Base-by-base conservation (phyloP, 2,888 invertebrate species). In the Drosophila pegasa region DNA sequence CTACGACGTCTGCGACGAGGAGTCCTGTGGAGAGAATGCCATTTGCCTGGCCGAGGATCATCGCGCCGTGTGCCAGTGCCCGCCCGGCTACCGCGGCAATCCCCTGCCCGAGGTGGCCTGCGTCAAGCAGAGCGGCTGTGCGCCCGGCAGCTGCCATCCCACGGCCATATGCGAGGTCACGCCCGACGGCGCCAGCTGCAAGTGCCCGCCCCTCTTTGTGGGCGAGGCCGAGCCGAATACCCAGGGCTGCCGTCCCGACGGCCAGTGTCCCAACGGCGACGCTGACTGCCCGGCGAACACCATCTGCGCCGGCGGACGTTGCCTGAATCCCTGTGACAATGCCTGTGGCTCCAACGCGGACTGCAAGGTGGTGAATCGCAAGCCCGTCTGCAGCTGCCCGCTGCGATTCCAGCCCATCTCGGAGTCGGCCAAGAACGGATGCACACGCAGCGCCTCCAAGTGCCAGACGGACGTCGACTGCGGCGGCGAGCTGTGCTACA, bases 11-110 rank as follows among this genome's bases (percentile, higher is more conserved):
- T 98, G 97, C 88, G 94, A 95, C 71, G 95, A 96, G 90, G 95
- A 96, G 78, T 95, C 96, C 2, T 98, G 98, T 87, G 97, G 98
- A 0, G 94, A 94, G 18, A 97, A 97, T 91, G 97, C 98, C 9
- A 96, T 98, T 16, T 98, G 98, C 90, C 94, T 97, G 78, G 95
- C 96, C 6, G 97, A 97, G 91, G 95, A 96, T 85, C 97, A 98
- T 89, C 95, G 95, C 89, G 94, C 95, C 9, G 94, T 94, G 18
- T 98, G 98, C 82, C 96, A 97, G 89, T 98, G 98, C 90, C 97
- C 97, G 35, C 95, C 95, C 31, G 98, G 98, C 10, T 96, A 94
- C 89, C 94, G 94, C 80, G 94, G 96, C 2, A 96, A 97, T 90
- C 97, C 97, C 2, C 92, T 96, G 29, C 95, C 97, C n/a, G 97